These are phyloP conservation scores for Andricus curvator DNA, from an alignment of 2,888 invertebrate species.

Conservation along the genomic window DNA sequence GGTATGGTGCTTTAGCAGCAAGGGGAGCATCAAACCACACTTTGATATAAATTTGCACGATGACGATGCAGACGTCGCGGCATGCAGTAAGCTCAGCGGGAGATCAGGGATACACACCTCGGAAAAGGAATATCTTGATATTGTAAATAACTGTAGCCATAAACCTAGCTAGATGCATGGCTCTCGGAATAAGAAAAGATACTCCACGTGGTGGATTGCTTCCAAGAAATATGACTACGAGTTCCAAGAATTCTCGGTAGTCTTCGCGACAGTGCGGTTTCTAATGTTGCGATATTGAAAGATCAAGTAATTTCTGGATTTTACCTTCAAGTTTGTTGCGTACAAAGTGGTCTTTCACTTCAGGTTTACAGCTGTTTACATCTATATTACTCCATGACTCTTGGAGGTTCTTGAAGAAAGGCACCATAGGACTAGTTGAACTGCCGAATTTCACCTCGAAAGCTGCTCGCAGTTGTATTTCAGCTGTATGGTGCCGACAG, in stretches of 20 bases:
- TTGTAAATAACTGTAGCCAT: no score
- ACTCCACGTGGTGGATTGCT: background rate
- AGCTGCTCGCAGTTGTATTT: no score
- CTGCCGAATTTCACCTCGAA: background rate
- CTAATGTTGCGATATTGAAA: no score
- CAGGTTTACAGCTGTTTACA: background rate
- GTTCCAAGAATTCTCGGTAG: background rate
- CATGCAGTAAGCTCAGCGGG: no score
- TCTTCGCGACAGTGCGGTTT: background rate
- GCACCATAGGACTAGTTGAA: background rate
- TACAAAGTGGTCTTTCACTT: background rate
- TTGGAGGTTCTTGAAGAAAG: background rate
- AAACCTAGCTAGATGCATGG: no score
- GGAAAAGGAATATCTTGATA: no score
- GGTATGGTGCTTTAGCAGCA: background rate
- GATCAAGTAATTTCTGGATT: no score
- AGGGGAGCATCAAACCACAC: no score
- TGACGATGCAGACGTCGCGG: no score
- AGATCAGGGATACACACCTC: no score
- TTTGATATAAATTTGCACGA: no score
- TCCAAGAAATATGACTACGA: constrained; percentile 11
- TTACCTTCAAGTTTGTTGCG: background rate
- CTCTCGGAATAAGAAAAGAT: background rate
- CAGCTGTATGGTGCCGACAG: no score
- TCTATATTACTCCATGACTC: background rate